Conservation (phyloP, 2,888 invertebrate genomes). For the Lasioglossum malachurum region DNA sequence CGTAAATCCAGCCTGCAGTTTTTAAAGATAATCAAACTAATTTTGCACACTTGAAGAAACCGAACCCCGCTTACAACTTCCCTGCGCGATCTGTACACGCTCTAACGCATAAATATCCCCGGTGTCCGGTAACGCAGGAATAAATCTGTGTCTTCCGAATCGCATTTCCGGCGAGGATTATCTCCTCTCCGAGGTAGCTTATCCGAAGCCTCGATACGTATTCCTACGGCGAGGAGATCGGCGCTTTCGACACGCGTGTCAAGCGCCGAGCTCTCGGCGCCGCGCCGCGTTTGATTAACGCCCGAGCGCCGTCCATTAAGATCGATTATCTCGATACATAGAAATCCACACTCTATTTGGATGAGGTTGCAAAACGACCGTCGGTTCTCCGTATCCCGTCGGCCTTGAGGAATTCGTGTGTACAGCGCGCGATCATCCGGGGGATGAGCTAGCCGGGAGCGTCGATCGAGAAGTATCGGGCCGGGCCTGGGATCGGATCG, state of each 20-base stretch:
- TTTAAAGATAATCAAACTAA: not conserved
- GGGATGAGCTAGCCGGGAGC: not conserved
- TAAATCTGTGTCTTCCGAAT: not conserved
- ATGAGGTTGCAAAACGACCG: conserved; percentile 57
- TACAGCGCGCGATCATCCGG: not conserved
- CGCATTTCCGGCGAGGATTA: not conserved
- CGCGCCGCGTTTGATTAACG: conserved; percentile 50
- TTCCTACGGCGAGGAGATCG: conserved; percentile 12
- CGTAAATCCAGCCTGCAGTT: not conserved
- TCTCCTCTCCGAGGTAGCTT: not conserved
- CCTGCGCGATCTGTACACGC: not conserved
- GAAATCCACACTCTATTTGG: conserved; percentile 50
- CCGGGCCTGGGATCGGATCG: not conserved
- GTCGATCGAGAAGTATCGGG: not conserved
- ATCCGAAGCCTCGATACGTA: not conserved
- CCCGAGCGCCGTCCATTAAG: conserved; percentile 56
- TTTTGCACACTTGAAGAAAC: not conserved
- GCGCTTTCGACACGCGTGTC: not conserved
- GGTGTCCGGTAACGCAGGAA: not conserved
- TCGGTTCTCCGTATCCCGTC: not conserved
- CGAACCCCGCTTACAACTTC: not conserved
- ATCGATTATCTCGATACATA: conserved; percentile 67
- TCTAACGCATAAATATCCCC: not conserved
- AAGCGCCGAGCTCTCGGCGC: not conserved
- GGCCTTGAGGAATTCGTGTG: conserved; percentile 4